Percentiles rank a stretch among this genome's conserved stretches.
Conservation (phyloP, 2,888 invertebrate species). For the Timema podura region DNA sequence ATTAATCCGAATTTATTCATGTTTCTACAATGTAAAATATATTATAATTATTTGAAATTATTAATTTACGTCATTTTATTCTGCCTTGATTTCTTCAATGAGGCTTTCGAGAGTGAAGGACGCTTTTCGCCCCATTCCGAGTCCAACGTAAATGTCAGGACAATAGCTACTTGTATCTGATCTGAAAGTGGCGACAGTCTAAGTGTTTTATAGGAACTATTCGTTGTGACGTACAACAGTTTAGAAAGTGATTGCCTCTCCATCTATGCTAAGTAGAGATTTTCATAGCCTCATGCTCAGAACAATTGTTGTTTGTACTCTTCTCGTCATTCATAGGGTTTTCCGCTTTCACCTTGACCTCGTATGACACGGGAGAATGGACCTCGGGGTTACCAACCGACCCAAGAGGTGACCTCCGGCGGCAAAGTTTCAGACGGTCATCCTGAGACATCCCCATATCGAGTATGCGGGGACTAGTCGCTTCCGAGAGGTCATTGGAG, state of each 20-base stretch:
- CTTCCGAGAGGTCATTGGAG: conserved; percentile 21
- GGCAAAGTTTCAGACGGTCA: conserved; percentile 14
- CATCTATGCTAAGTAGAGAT: conserved; percentile 52
- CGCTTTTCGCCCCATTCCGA: neutral
- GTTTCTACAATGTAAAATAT: no score
- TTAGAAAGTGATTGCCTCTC: neutral
- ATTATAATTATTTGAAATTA: no score
- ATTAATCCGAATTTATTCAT: no score
- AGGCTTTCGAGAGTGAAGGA: no score
- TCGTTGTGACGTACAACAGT: no score
- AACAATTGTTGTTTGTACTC: conserved; percentile 50
- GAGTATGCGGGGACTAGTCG: neutral
- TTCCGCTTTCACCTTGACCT: conserved; percentile 30
- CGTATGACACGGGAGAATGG: conserved; percentile 26
- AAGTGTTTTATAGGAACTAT: no score
- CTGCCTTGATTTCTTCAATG: no score
- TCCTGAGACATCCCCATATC: conserved; percentile 3
- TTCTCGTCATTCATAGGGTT: conserved; percentile 48
- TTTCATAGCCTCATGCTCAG: conserved; percentile 53
- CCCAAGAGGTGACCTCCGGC: neutral
- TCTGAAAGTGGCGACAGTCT: no score
- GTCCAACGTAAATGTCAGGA: neutral
- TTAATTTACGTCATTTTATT: no score
- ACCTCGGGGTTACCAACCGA: conserved; percentile 4
- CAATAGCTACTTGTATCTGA: no score